Conservation (phyloP, 2,113 vertebrate species). For the Atractosteus spatula region DNA sequence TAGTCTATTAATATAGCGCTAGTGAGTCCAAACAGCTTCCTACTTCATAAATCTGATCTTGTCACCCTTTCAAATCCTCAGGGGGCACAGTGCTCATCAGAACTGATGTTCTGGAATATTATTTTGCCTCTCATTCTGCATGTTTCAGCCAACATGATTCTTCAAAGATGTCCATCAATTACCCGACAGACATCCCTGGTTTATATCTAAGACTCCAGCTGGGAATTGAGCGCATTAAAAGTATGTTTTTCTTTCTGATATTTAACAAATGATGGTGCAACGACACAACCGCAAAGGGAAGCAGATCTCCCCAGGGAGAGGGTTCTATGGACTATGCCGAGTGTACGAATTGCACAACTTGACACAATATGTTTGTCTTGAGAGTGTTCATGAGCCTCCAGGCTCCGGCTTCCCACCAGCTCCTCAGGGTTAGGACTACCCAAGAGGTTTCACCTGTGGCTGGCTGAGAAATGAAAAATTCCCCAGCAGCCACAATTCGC, state of each 20-base stretch:
- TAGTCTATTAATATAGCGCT: too few relatives aligned
- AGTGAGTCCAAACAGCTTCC: too few relatives aligned
- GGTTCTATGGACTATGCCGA: neutral
- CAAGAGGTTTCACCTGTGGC: neutral
- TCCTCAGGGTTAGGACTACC: neutral
- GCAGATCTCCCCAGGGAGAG: neutral
- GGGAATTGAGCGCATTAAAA: conserved; percentile 3
- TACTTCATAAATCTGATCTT: too few relatives aligned
- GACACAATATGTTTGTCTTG: neutral
- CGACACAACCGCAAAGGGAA: neutral
- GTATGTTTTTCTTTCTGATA: conserved; percentile 6
- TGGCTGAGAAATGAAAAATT: neutral
- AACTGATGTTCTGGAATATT: neutral
- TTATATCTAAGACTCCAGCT: neutral
- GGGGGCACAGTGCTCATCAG: neutral
- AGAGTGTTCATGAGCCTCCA: neutral
- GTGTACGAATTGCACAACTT: conserved; percentile 1
- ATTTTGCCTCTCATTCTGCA: neutral
- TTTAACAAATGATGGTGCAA: conserved; percentile 5
- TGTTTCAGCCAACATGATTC: neutral
- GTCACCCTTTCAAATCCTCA: too few relatives aligned
- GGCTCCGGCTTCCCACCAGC: neutral
- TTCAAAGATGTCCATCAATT: neutral
- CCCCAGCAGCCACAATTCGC: too few relatives aligned
- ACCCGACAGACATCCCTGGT: neutral